Percentiles rank a stretch among this genome's conserved stretches.
Conservation (phyloP, 2,113 vertebrate species). For the Brachirus orientalis region DNA sequence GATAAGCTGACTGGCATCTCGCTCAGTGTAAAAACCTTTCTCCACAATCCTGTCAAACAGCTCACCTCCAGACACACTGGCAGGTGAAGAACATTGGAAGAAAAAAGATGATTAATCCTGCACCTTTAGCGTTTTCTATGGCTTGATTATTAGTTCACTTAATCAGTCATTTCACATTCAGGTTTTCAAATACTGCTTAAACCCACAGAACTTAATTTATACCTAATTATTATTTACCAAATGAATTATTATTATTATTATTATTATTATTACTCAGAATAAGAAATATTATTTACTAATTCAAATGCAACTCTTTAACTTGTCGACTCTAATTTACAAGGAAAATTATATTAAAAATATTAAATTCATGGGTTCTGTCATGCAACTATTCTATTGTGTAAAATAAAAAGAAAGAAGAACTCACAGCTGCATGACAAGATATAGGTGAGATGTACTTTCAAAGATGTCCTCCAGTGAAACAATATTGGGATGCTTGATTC, state of each 20-base stretch:
- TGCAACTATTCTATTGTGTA: not conserved
- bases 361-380: not conserved
- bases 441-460: conserved; percentile 94
- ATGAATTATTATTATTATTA: no score
- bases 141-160: no score
- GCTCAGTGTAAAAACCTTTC: conserved; percentile 97
- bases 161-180: no score
- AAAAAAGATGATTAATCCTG: no score
- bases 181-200: no score
- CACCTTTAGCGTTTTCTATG: no score
- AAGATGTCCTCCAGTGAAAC: conserved; percentile 98
- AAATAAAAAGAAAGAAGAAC: conserved; percentile 56
- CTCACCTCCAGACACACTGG: conserved; percentile 94
- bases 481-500: conserved; percentile 97
- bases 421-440: conserved; percentile 99
- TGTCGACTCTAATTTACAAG: not conserved
- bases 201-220: no score
- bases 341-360: not conserved
- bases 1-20: conserved; percentile 96
- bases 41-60: conserved; percentile 98
- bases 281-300: no score
- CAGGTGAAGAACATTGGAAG: not conserved
- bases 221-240: no score
- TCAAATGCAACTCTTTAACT: no score
- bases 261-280: no score